These are phyloP conservation scores for Hybognathus amarus DNA, from an alignment of 2,797 vertebrate species.

Conservation along the genomic window DNA sequence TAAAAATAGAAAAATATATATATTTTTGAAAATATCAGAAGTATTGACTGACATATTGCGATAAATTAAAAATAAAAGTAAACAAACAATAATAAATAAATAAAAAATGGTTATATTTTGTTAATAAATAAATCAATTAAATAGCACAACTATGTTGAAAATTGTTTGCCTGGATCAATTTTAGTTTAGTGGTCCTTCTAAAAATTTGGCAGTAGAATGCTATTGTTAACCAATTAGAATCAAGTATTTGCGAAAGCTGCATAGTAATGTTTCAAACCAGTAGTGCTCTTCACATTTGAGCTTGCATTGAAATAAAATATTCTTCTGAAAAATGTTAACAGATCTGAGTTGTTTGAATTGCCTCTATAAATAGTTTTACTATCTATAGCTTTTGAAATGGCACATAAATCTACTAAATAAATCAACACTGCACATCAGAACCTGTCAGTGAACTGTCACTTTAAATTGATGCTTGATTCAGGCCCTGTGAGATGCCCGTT, in stretches of 20 bases:
- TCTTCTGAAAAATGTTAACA: slow-evolving; percentile 8
- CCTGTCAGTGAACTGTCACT: slow-evolving; percentile 33
- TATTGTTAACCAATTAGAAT: not conserved
- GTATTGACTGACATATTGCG: not conserved
- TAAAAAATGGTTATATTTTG: not conserved
- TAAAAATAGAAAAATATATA: not conserved
- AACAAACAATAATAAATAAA: too few relatives aligned
- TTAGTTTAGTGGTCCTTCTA: not conserved
- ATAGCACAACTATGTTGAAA: not conserved
- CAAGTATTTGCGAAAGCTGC: not conserved
- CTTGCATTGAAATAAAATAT: slow-evolving; percentile 18
- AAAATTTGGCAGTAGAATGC: not conserved
- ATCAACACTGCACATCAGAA: slow-evolving; percentile 6
- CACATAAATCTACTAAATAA: slow-evolving; percentile 25
- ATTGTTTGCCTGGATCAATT: not conserved
- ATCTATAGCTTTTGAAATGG: slow-evolving; percentile 1
- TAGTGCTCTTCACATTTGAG: not conserved
- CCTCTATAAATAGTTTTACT: slow-evolving; percentile 15
- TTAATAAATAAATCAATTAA: not conserved
- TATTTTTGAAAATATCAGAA: not conserved
- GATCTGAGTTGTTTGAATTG: not conserved
- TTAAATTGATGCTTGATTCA: slow-evolving; percentile 34
- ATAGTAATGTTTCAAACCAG: not conserved
- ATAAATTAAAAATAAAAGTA: not conserved
- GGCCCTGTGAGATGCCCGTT: not conserved